Evolutionary conservation across 1,140 invertebrate species (phyloP), one percentile per base, ranked within the genome.

Genomic region (Teleogryllus occipitalis): DNA sequence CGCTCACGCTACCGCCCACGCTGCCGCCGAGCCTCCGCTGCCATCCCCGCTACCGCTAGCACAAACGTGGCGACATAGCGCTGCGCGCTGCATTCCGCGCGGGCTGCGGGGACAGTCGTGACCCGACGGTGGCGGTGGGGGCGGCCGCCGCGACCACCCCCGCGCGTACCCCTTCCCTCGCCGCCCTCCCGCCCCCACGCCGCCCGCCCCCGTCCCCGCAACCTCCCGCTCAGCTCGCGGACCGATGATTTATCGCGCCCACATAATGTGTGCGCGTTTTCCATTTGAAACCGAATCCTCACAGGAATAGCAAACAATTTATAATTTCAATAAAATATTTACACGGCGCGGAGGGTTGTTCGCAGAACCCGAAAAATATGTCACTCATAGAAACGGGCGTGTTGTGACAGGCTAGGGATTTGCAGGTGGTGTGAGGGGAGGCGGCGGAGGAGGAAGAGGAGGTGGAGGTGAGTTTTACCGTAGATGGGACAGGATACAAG

Each of bases 251-350:
- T 65, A 65, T 65, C 54, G 54, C 54, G 54, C 54, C 54, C 54
- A 65, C 54, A 65, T 65, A 65, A 65, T 65, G 54, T 65, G 54
- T 65, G 54, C 54, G 54, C 10, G 54, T 65, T 65, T 65, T 65
- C 54, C 54, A 65, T 65, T 65, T 65, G 54, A 65, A 65, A 65
- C 54, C 54, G 54, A 65, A 65, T 65, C 54, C 54, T 65, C 54
- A 14, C 54, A 65, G 54, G 54, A 65, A 65, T 65, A 65, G 54
- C 54, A 65, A 65, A 65, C 54, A 65, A 65, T 65, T 65, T 65
- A 65, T 65, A 65, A 65, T 65, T 65, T 65, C 54, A 65, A 65
- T 65, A 65, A 65, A 65, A 65, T 65, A 65, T 65, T 65, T 65
- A 65, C 54, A 65, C 54, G 54, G 54, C 54, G 54, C 54, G 54